Evolutionary conservation across 2,888 invertebrate genomes (phyloP), one percentile per base, ranked within the genome.

Genomic region (Cephus sareptanus): DNA sequence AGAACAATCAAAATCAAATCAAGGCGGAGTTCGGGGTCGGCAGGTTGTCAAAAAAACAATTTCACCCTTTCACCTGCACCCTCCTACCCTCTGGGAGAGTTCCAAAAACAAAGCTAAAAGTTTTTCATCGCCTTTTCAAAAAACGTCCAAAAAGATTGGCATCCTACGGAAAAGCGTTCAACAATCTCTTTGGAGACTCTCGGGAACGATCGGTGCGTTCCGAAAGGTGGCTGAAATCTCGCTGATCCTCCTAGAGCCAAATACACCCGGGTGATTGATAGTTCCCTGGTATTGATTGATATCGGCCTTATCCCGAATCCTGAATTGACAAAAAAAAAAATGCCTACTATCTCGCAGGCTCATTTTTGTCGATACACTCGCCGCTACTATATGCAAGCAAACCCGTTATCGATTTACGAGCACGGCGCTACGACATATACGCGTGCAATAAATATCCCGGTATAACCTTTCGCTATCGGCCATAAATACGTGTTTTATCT

Each of bases 401-500:
- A 74, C 34, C 34, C 74, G 23, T 83, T 89, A 88, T 88, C 87
- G 89, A 89, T 89, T 89, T 88, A 88, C 83, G 85, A 84, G 81
- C 77, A 78, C 80, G 80, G 79, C 78, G 81, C 81, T 68, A 79
- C 81, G 83, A 81, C 83, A 83, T 79, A 80, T 79, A 78, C 80
- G 81, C 76, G 84, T 78, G 81, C 83, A 86, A 89, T 89, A 88
- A 89, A 89, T 86, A 85, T 81, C 81, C 80, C 81, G 80, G 79
- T 81, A 83, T 84, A 82, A 81, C 84, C 82, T 87, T 84, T 84
- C 84, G 83, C 84, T 88, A 86, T 88, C 86, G 84, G 82, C 85
- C 85, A 86, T 87, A 89, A 88, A 90, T 89, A 88, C 87, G 87
- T 82, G 86, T 89, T 88, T 88, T 86, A 89, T 87, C 87, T 85